These are phyloP conservation scores for Halcyon chelicuti DNA, from an alignment of 2,797 vertebrate species.

Conservation along the genomic window DNA sequence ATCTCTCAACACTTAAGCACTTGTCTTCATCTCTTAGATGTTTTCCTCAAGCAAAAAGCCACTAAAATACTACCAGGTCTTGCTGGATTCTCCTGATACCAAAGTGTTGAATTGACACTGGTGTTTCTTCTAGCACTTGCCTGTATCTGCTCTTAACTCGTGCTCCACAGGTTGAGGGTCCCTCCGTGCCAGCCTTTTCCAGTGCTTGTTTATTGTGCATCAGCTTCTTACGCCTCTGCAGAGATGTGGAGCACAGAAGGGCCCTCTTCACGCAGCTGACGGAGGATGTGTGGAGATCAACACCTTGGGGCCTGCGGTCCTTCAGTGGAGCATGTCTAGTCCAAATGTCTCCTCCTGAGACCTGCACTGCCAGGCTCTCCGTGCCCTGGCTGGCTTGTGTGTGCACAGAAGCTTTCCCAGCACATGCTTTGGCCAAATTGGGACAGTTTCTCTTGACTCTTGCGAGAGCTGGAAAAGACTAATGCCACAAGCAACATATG, in stretches of 20 bases:
- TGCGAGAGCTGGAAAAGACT: background rate
- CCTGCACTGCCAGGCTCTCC: rapidly evolving
- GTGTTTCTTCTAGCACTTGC: background rate
- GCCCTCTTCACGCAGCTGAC: background rate
- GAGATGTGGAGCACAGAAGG: background rate
- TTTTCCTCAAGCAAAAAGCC: background rate
- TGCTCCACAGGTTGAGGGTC: background rate
- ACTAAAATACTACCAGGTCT: background rate
- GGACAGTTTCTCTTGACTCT: background rate
- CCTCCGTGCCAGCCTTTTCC: background rate
- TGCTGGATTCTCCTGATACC: background rate
- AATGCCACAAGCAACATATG: background rate
- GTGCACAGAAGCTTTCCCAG: background rate
- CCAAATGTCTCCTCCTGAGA: background rate
- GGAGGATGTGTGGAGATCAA: rapidly evolving
- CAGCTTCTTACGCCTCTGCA: rapidly evolving
- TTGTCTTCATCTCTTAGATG: background rate
- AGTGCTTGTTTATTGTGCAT: background rate
- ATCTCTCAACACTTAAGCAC: background rate
- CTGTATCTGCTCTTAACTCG: rapidly evolving
- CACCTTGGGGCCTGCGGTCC: background rate
- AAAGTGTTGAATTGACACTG: too few relatives aligned
- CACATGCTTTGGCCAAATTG: background rate
- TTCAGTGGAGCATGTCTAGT: background rate
- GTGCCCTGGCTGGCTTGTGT: background rate